Evolutionary conservation across 2,888 invertebrate species (phyloP), one percentile per base, ranked within the genome.

Genomic region (Andrena bicolor): DNA sequence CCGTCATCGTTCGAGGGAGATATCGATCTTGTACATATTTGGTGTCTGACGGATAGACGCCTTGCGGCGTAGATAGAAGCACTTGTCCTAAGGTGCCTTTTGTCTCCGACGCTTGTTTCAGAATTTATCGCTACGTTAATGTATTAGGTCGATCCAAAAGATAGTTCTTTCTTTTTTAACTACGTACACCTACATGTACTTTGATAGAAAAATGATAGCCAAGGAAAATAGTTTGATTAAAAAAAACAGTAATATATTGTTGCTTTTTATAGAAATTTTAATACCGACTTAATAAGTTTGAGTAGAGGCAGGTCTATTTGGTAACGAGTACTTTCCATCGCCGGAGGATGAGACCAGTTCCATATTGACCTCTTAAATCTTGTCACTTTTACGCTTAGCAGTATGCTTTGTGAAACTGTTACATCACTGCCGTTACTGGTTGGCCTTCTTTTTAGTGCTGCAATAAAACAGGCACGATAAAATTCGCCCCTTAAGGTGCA

Each of bases 1-100:
- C 71, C 61, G 77, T 56, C 76, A 66, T 65, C 63, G 53, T 60
- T 7, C 7, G 0, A 32, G 26, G 51, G 68, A 69, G 63, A 75
- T 72, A 72, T 72, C 30, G 65, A 56, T 28, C 23, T n/a, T 4
- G 8, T 41, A 41, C 41, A 41, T 41, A 41, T 41, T 41, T 41
- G 10, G 30, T 48, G n/a, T 30, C 41, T 23, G 35, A 16, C 26
- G 75, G 16, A 16, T 60, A 60, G 26, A 13, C 49, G 35, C 51
- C 16, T 61, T 53, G 16, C 35, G 5, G 4, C 35, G 41, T 16
- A 49, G 35, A 20, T 61, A 26, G 8, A 61, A 32, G 28, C 35
- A 10, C 41, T 68, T 49, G 41, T 41, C 13, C 13, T 4, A 41
- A 13, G 41, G 13, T 41, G 41, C 13, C 41, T 41, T 41, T 41